A percentile compares a stretch with the other conserved stretches of the same genome.
Evolutionary conservation across 2,888 invertebrate genomes (phyloP).

Genomic region (Ichneumoninae sp.): DNA sequence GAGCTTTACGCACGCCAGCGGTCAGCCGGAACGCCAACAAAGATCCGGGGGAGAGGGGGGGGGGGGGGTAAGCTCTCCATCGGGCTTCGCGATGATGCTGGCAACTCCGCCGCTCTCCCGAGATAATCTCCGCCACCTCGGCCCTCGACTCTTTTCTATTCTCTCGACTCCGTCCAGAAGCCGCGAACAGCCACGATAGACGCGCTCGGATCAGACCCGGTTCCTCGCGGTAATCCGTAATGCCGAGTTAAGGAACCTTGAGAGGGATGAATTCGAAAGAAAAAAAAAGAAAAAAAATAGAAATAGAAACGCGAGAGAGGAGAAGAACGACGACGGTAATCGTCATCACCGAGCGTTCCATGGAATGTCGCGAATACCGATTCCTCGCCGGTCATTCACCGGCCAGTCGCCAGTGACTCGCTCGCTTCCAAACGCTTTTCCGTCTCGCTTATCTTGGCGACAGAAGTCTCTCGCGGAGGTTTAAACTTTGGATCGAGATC

Average conservation of each 20-base stretch:
- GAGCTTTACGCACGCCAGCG: conserved; percentile 48
- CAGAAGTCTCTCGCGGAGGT: neutral
- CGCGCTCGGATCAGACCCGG: conserved; percentile 37
- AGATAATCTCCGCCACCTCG: conserved; percentile 29
- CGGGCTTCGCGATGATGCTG: conserved; percentile 24
- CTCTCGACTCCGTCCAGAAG: neutral
- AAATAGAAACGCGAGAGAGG: neutral
- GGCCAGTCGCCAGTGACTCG: conserved; percentile 16
- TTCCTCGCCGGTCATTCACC: conserved; percentile 75
- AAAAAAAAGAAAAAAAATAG: neutral
- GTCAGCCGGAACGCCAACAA: conserved; percentile 43
- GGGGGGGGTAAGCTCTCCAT: conserved; percentile 29
- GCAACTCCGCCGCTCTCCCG: conserved; percentile 11
- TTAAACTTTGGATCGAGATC: neutral
- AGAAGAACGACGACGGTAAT: conserved; percentile 69
- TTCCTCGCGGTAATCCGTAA: conserved; percentile 28
- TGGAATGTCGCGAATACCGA: conserved; percentile 76
- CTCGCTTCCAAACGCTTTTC: conserved; percentile 9
- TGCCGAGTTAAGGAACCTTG: conserved; percentile 17
- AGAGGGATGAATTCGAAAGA: conserved; percentile 5
- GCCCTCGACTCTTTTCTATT: conserved; percentile 19
- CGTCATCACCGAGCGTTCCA: conserved; percentile 70
- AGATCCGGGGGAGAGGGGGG: neutral
- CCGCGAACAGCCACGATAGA: conserved; percentile 6
- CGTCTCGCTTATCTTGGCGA: conserved; percentile 22